These are phyloP conservation scores for Neolamprologus sp. DNA, from an alignment of 2,113 vertebrate species.

Conservation along the genomic window DNA sequence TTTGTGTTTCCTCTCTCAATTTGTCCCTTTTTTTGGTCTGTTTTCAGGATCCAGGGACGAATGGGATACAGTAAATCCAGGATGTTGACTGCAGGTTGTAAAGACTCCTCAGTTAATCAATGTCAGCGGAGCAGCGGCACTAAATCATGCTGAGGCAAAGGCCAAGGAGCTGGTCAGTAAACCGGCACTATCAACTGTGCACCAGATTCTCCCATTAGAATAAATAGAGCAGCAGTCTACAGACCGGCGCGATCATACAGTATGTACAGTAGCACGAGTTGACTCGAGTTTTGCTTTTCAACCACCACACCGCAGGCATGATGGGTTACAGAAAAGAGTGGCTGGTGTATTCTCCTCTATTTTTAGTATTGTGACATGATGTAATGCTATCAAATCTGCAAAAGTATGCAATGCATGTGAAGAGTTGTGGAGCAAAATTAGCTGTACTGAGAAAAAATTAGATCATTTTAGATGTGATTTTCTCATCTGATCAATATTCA, in stretches of 20 bases:
- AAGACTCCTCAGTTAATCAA: slow-evolving; percentile 44
- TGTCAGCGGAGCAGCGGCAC: not conserved
- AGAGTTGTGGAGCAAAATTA: not conserved
- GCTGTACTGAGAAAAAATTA: not conserved
- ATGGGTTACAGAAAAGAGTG: not conserved
- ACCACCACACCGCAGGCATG: not conserved
- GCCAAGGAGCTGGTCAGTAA: slow-evolving; percentile 16
- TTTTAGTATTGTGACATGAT: not conserved
- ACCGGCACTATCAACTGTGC: not conserved
- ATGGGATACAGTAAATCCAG: slow-evolving; percentile 20
- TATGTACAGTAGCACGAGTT: not conserved
- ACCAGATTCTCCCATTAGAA: not conserved
- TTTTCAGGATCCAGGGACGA: not conserved
- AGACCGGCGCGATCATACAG: not conserved
- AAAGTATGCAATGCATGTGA: not conserved
- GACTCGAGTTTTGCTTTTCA: not conserved
- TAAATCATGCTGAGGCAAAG: slow-evolving; percentile 32
- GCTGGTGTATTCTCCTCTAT: not conserved
- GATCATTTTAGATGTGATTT: not conserved
- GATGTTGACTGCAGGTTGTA: slow-evolving; percentile 11
- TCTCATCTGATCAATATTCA: not conserved
- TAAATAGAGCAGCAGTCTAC: not conserved
- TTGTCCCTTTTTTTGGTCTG: not conserved
- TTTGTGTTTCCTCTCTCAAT: not conserved
- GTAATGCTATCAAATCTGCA: not conserved